A percentile compares a stretch with the other conserved stretches of the same genome.
phyloP scores from a whole-genome alignment of 2,888 invertebrate species.

The Thymelicus acteon region DNA sequence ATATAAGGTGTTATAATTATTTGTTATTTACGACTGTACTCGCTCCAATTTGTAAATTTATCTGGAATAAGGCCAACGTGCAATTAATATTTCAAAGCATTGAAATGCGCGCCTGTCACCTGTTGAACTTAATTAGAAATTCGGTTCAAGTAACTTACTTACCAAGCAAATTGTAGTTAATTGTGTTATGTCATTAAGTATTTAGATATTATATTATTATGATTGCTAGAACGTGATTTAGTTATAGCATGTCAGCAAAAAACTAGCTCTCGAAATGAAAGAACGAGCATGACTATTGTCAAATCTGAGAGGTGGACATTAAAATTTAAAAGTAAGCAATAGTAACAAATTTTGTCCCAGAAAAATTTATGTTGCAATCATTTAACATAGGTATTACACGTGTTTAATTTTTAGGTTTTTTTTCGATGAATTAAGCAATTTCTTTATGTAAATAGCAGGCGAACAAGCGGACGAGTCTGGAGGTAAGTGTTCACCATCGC shows the following conservation, averaged over 20 bases:
- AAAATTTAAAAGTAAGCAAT: conserved; percentile 22
- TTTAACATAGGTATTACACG: neutral
- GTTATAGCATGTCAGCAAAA: conserved; percentile 12
- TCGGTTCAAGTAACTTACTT: neutral
- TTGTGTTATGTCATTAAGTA: too few relatives aligned
- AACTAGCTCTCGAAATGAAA: conserved; percentile 13
- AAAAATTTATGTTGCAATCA: conserved; percentile 12
- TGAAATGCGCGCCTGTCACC: neutral
- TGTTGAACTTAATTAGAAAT: neutral
- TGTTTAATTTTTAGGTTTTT: neutral
- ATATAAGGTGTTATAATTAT: too few relatives aligned
- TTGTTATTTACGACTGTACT: neutral
- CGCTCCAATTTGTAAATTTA: neutral
- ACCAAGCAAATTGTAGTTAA: too few relatives aligned
- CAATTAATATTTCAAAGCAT: neutral
- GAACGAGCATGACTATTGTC: conserved; percentile 34
- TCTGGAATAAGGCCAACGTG: conserved; percentile 4
- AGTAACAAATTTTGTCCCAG: conserved; percentile 26
- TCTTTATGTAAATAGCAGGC: too few relatives aligned
- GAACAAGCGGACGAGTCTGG: too few relatives aligned
- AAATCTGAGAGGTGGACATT: conserved; percentile 19
- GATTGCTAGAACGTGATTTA: conserved; percentile 11
- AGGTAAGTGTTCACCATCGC: too few relatives aligned
- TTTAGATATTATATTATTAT: too few relatives aligned
- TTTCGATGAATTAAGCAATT: too few relatives aligned